Evolutionary conservation across 1,140 invertebrate genomes (phyloP), one percentile per base, ranked within the genome.

Genomic region (Xylocopa sonorina): DNA sequence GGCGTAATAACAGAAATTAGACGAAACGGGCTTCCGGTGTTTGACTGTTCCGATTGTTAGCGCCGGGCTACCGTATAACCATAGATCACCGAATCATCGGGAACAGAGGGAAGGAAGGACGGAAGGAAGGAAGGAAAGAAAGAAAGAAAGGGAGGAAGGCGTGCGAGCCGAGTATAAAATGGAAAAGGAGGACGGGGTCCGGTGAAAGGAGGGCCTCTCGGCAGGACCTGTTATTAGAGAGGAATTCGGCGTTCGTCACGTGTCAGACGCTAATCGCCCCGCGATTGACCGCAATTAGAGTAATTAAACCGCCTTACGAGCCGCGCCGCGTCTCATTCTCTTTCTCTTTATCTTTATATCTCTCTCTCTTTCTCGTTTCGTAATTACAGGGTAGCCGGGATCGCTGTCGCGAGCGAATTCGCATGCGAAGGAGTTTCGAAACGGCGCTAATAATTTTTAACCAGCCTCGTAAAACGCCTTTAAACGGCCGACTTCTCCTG

Each of bases 1-100:
- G 18, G 3, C 21, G 16, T 86, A 82, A 86, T 86, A 58, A 86
- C 78, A 85, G 84, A 82, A 86, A 86, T 86, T 85, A 85, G 66
- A 51, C 27, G 24, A 32, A 2, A n/a, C n/a, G 2, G 27, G 80
- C 80, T 85, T 85, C 83, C 83, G 80, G 83, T 68, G 46, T 53
- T 81, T 3, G 46, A 69, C 66, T 57, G 63, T 76, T 32, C 27
- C 55, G 64, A 60, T 73, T 79, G 78, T 81, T 76, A 73, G 62
- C 38, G 46, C 16, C 27, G 71, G 50, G 72, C 85, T 82, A 87
- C 82, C 48, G 71, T 62, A 82, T 87, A 87, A 82, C 71, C 43
- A 80, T 66, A 55, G 66, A 64, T 85, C 67, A 41, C 46, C 41
- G 62, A 77, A 78, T 77, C 29, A 60, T 79, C 18, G 1, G 16